Evolutionary conservation across 2,888 invertebrate genomes (phyloP).

Genomic region (Dolichopus griseipennis): DNA sequence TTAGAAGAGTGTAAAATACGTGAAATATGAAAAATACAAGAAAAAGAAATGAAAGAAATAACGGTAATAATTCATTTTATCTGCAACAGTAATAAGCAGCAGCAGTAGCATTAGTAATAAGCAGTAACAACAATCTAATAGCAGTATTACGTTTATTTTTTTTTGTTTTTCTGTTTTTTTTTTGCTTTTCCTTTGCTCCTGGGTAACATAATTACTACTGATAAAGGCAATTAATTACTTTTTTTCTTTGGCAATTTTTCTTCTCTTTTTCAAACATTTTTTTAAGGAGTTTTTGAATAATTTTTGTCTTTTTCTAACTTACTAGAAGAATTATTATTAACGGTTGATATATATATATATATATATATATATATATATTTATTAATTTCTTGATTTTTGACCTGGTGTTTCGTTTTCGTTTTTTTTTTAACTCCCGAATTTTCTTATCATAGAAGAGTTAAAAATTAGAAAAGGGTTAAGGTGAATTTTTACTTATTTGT

Average conservation of each 20-base stretch:
- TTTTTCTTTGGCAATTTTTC: neutral
- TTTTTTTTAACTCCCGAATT: neutral
- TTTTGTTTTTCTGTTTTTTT: too few relatives aligned
- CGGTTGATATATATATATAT: too few relatives aligned
- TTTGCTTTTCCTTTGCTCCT: neutral
- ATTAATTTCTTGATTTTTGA: neutral
- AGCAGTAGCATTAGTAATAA: neutral
- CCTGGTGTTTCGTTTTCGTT: neutral
- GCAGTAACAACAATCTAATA: too few relatives aligned
- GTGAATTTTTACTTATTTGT: neutral
- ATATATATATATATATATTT: too few relatives aligned
- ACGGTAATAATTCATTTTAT: constrained; percentile 3
- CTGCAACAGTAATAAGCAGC: neutral
- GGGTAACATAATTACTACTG: constrained; percentile 10
- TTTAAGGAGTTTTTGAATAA: too few relatives aligned
- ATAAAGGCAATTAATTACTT: constrained; percentile 11
- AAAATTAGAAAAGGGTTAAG: neutral
- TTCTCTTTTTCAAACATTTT: neutral
- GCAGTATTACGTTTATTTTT: too few relatives aligned
- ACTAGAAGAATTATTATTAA: too few relatives aligned
- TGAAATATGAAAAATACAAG: too few relatives aligned
- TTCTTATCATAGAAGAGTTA: neutral
- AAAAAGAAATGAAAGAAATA: neutral
- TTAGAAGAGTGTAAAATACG: too few relatives aligned
- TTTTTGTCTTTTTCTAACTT: neutral